Base-by-base conservation (phyloP, 2,113 vertebrate genomes). In the Ptychochromis oligacanthus region DNA sequence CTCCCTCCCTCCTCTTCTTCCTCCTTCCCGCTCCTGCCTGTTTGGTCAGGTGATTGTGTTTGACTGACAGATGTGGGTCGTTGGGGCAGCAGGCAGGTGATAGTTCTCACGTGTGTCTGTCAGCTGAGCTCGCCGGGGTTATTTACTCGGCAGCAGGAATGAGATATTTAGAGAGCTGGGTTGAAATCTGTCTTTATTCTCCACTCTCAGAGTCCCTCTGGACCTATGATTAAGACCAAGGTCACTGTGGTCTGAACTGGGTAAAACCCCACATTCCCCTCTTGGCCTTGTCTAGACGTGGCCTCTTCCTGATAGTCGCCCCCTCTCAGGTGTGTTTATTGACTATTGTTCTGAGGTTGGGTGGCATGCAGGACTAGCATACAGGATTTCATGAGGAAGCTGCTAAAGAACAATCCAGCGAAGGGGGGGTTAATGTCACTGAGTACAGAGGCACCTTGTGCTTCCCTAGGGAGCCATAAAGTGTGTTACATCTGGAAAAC, bases 41-140 rank as follows among this genome's bases (percentile, higher is more conserved):
- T 96, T 96, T 95, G 93, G 93, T 94, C 92, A 95, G 93, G 92
- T 95, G 95, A 91, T 85, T 7, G 56, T 58, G 86, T 92, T 87
- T 94, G 93, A 95, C 77, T 93, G 94, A 93, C 95, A 94, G 89
- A 92, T 93, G 89, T 93, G 91, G 88, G 89, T 84, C 75, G 52
- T 40, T 40, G 28, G 76, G 85, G 79, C 89, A 86, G 52, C 93
- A 89, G 1, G 65, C 26, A 57, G 89, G 92, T 93, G 93, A 87
- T 75, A 91, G 83, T 93, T 95, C 90, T 96, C 79, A 77, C 82
- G 85, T 88, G 88, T 94, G 90, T 82, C 79, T 93, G 94, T 91
- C 87, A 88, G 89, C 76, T 85, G 80, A 84, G 81, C 79, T 81
- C 18, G 74, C 84, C 1, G 59, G 43, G 77, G 49, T 65, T 91